A percentile compares a stretch with the other conserved stretches of the same genome.
phyloP scores from a whole-genome alignment of 2,113 vertebrate species.

The Pseudopipra pipra region DNA sequence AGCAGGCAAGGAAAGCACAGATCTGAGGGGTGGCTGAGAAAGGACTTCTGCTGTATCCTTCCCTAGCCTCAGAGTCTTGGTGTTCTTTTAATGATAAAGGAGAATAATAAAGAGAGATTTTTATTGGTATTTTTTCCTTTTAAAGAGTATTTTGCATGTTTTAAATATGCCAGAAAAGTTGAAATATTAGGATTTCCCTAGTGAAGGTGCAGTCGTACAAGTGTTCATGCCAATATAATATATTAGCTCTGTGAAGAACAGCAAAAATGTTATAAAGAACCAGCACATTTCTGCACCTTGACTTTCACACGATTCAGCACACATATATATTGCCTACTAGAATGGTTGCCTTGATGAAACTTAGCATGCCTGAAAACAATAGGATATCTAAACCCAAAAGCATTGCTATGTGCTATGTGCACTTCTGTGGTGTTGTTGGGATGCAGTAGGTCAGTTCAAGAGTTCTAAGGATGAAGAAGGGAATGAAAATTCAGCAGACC shows the following conservation, averaged over 20 bases:
- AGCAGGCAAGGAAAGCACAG: not conserved
- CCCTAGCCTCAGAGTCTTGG: not conserved
- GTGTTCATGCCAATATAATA: not conserved
- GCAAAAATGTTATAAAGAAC: not conserved
- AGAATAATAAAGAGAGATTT: not conserved
- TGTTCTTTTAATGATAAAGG: not conserved
- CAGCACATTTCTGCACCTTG: not conserved
- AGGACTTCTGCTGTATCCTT: not conserved
- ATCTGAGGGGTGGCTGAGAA: not conserved
- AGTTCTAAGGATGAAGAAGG: not conserved
- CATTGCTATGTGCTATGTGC: not conserved
- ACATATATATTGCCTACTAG: not conserved
- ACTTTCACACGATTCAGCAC: not conserved
- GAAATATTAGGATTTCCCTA: not conserved
- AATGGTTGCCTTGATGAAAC: not conserved
- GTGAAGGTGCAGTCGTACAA: not conserved
- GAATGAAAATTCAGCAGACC: not conserved
- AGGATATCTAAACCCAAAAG: not conserved
- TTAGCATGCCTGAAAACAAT: not conserved
- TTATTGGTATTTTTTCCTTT: not conserved
- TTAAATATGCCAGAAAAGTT: not conserved
- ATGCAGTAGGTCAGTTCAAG: not conserved
- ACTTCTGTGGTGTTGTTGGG: rapidly evolving
- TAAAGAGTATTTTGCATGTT: not conserved
- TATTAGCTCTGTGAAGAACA: not conserved